phyloP scores from a whole-genome alignment of 1,140 invertebrate species.

The Aphidius ervi region DNA sequence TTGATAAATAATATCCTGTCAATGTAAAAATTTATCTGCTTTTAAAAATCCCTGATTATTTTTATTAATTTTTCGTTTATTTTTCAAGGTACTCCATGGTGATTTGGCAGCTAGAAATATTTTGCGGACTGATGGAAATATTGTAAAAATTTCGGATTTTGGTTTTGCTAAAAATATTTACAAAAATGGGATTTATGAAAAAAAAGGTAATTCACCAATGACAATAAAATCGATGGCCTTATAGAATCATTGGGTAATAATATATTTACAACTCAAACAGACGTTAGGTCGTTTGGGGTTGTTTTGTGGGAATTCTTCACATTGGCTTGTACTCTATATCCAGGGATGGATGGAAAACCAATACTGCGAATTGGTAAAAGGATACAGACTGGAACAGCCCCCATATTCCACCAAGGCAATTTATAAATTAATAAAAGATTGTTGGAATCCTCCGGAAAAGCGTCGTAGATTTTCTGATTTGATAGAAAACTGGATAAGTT shows the following conservation, averaged over 20 bases:
- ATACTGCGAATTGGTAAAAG: slow-evolving; percentile 71
- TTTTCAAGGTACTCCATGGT: slow-evolving; percentile 76
- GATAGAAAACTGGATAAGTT: slow-evolving; percentile 60
- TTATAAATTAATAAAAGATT: slow-evolving; percentile 78
- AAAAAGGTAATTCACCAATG: slow-evolving; percentile 75
- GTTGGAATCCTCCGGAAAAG: too few relatives aligned
- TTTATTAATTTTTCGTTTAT: not conserved
- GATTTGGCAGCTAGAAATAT: slow-evolving; percentile 96
- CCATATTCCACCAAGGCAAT: slow-evolving; percentile 71
- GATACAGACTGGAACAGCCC: slow-evolving; percentile 84
- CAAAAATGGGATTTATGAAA: slow-evolving; percentile 88
- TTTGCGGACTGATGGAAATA: slow-evolving; percentile 81
- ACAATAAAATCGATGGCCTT: slow-evolving; percentile 82
- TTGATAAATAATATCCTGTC: not conserved
- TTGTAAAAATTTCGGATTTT: slow-evolving; percentile 95
- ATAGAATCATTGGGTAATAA: too few relatives aligned
- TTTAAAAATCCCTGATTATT: not conserved
- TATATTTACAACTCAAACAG: too few relatives aligned
- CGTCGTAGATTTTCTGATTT: slow-evolving; percentile 76
- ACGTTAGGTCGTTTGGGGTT: slow-evolving; percentile 92
- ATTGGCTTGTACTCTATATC: slow-evolving; percentile 81
- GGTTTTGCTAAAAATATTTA: slow-evolving; percentile 90
- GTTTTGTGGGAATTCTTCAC: slow-evolving; percentile 94
- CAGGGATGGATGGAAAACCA: slow-evolving; percentile 75
- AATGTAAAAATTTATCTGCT: not conserved